phyloP scores from a whole-genome alignment of 2,113 vertebrate genomes.

The Anolis carolinensis region DNA sequence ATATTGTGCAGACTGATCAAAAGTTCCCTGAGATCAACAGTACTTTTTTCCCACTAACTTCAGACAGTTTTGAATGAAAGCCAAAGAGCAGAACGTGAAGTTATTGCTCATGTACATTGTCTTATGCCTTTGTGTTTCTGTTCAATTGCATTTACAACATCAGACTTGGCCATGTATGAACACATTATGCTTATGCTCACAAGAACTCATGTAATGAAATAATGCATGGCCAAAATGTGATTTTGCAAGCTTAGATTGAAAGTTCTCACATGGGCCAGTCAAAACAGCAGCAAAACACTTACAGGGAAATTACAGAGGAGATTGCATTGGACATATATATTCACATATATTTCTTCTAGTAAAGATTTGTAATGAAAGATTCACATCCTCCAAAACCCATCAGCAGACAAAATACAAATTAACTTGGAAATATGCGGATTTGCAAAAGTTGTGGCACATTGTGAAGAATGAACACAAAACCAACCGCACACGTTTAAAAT shows the following conservation, averaged over 20 bases:
- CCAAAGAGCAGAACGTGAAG: conserved; percentile 8
- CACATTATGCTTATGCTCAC: conserved; percentile 9
- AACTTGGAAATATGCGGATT: not conserved
- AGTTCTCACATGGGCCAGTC: not conserved
- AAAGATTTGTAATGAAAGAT: too few relatives aligned
- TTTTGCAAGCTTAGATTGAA: not conserved
- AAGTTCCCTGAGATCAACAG: not conserved
- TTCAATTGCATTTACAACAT: conserved; percentile 10
- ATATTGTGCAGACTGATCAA: conserved; percentile 12
- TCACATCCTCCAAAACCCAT: not conserved
- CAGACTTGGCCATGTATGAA: not conserved
- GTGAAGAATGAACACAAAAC: too few relatives aligned
- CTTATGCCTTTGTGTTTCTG: not conserved
- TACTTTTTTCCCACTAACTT: conserved; percentile 14
- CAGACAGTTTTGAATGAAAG: conserved; percentile 4
- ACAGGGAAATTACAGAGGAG: too few relatives aligned
- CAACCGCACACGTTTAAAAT: not conserved
- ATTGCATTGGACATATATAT: not conserved
- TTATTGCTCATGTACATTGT: conserved; percentile 1
- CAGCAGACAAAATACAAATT: not conserved
- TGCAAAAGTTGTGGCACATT: not conserved
- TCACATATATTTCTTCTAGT: not conserved
- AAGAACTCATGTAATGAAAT: not conserved
- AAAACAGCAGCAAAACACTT: too few relatives aligned
- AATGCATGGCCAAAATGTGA: not conserved